Evolutionary conservation across 2,797 vertebrate genomes (phyloP), one percentile per base, ranked within the genome.

Genomic region (Crocidura indochinensis): DNA sequence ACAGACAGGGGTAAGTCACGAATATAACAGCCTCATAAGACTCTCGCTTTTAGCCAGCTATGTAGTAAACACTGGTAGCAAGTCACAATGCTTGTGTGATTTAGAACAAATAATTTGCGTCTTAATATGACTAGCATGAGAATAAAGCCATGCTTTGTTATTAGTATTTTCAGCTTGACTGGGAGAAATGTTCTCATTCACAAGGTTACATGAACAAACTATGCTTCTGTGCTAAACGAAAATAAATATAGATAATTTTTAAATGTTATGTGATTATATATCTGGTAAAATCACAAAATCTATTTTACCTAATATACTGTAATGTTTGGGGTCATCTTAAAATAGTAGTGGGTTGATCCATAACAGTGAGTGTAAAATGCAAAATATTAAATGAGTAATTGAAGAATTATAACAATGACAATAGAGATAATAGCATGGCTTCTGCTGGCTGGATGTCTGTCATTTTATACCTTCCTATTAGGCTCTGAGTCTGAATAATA

Each of bases 1-100:
- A 99, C 99, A 1, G 99, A 99, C 95, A 97, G 99, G 97, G 99
- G 99, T 99, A 97, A 98, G 99, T 96, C n/a, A 2, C 2, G 4
- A 47, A 72, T 29, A 77, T 26, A 0, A 0, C 20, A 38, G 65
- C 71, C 90, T 5, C 1, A 2, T 67, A 29, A 60, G 15, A 49
- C 27, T 84, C 31, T 64, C 6, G 51, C 24, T 60, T 51, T 88
- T 26, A 27, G 2, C 24, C 22, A 9, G 14, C 87, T 68, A 47
- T 69, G 31, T 26, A 19, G 56, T 7, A 60, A 60, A 60, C 19
- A 9, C 29, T 31, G 19, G 67, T 7, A 69, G 14, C n/a, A 1
- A 10, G 38, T 82, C 62, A 12, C 14, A 19, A 62, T 56, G 27
- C 26, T 60, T 72, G 0, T 84, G 74, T 78, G 44, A 53, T 19